These are phyloP conservation scores for Chauna torquata DNA, from an alignment of 2,113 vertebrate genomes.

Conservation along the genomic window DNA sequence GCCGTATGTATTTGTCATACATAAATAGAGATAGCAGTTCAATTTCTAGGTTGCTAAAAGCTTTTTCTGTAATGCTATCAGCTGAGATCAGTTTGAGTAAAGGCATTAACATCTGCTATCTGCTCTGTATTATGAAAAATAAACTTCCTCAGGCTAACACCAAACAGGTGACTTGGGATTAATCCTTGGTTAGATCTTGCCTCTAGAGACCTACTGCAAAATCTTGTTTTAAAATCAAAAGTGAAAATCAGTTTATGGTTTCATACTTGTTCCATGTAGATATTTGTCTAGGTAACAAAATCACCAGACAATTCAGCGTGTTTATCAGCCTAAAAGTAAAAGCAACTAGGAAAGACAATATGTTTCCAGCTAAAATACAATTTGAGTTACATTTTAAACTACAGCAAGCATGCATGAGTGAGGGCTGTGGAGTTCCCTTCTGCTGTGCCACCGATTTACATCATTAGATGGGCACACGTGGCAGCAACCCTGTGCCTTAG, in stretches of 20 bases:
- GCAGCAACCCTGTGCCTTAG: background rate
- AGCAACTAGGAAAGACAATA: background rate
- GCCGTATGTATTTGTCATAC: background rate
- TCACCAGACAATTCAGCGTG: background rate
- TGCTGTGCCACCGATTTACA: background rate
- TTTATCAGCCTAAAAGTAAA: slow-evolving; percentile 21
- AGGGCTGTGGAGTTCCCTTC: background rate
- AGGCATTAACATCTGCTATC: background rate
- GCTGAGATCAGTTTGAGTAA: background rate
- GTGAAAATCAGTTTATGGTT: slow-evolving; percentile 15
- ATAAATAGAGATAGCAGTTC: background rate
- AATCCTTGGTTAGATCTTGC: background rate
- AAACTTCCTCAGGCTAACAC: background rate
- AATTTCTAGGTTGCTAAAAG: background rate
- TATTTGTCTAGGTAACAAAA: slow-evolving; percentile 3
- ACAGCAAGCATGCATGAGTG: background rate
- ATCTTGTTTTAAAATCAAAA: background rate
- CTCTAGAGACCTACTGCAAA: background rate
- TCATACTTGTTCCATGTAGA: background rate
- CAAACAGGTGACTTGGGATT: background rate
- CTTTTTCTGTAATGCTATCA: background rate
- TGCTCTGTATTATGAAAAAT: slow-evolving; percentile 9
- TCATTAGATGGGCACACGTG: background rate
- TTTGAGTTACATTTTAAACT: background rate
- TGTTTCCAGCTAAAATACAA: background rate